Conservation (phyloP, 2,888 invertebrate genomes). For the Steinernema carpocapsae region DNA sequence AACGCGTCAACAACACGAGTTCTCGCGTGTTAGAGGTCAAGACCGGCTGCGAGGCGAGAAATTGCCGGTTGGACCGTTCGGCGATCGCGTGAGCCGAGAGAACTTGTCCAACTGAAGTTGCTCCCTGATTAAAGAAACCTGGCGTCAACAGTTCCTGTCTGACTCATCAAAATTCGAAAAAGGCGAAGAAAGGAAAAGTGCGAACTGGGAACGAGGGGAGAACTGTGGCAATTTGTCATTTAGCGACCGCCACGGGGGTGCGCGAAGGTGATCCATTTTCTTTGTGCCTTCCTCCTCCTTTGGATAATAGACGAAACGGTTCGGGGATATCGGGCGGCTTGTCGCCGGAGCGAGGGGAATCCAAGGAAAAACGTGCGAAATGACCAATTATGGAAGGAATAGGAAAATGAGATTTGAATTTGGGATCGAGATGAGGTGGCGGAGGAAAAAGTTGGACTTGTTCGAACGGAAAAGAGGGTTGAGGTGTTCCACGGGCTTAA, state of each 20-base stretch:
- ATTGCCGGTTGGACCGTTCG: slow-evolving; percentile 18
- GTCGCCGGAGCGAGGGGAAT: slow-evolving; percentile 2
- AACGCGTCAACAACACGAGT: not conserved
- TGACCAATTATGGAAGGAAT: not conserved
- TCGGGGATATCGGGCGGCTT: not conserved
- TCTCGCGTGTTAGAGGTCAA: slow-evolving; percentile 27
- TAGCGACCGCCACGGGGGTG: slow-evolving; percentile 35
- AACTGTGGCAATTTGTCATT: slow-evolving; percentile 33
- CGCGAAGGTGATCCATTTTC: slow-evolving; percentile 35
- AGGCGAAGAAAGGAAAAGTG: slow-evolving; percentile 12
- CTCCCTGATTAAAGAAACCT: not conserved
- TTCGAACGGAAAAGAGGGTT: not conserved
- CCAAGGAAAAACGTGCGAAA: slow-evolving; percentile 27
- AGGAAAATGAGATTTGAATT: not conserved
- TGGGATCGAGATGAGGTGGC: not conserved
- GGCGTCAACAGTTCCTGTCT: not conserved
- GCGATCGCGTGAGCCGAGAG: slow-evolving; percentile 15
- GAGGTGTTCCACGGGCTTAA: not conserved
- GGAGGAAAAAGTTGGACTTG: not conserved
- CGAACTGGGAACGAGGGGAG: slow-evolving; percentile 5
- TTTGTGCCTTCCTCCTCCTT: slow-evolving; percentile 29
- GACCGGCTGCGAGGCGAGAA: slow-evolving; percentile 7
- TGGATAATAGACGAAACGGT: slow-evolving; percentile 32
- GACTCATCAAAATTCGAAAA: slow-evolving; percentile 21
- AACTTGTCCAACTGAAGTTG: not conserved